Evolutionary conservation across 2,888 invertebrate genomes (phyloP).

Genomic region (Drosophila meridiana): DNA sequence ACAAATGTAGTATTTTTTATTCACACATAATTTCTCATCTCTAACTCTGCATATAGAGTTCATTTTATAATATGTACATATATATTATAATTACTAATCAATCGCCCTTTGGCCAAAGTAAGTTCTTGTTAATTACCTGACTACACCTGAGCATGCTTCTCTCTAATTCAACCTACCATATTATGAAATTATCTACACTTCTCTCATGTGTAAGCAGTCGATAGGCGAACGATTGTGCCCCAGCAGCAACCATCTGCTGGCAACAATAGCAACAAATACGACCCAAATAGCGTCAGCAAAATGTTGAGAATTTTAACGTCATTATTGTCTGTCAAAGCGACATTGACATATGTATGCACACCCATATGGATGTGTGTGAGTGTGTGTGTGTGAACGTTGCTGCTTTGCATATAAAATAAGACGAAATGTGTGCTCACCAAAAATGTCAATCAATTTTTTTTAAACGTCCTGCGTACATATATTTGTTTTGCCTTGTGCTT

Average conservation of each 20-base stretch:
- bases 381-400: constrained; percentile 35
- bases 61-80: too few relatives aligned
- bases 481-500: constrained; percentile 45
- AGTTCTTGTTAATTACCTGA: neutral
- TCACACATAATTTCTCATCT: too few relatives aligned
- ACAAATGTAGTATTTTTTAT: too few relatives aligned
- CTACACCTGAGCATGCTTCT: neutral
- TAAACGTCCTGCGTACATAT: constrained; percentile 62
- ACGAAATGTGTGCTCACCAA: constrained; percentile 77
- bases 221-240: constrained; percentile 14
- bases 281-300: constrained; percentile 62
- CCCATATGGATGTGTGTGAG: constrained; percentile 4
- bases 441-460: constrained; percentile 79
- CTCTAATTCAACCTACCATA: neutral
- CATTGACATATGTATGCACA: constrained; percentile 73
- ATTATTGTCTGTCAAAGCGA: constrained; percentile 82
- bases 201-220: neutral
- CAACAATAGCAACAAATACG: constrained; percentile 32
- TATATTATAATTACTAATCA: too few relatives aligned
- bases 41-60: too few relatives aligned
- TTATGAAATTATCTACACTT: neutral
- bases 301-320: constrained; percentile 80
- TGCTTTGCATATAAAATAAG: constrained; percentile 76
- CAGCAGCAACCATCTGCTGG: neutral
- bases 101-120: too few relatives aligned